Base-by-base conservation (phyloP, 2,113 vertebrate species). In the Epinephelus cyanopodus region DNA sequence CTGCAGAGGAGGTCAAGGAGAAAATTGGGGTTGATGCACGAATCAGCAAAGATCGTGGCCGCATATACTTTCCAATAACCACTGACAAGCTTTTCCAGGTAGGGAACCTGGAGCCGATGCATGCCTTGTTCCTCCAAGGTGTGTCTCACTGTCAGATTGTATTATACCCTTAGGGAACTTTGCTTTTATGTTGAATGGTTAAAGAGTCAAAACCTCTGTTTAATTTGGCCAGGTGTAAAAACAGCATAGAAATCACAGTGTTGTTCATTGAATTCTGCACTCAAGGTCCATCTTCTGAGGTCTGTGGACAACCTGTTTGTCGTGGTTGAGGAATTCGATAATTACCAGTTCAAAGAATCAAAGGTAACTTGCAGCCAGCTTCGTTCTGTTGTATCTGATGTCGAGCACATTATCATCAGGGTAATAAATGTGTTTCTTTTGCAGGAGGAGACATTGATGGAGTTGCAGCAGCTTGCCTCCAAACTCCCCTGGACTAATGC, bases 301-400 rank as follows among this genome's bases (percentile, higher is more conserved):
- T 99, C 98, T 27, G 97, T 99, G 83, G 98, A 99, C 92, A 99
- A 99, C 77, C 92, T 99, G 45, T 99, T 99, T 93, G 98, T 99
- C 29, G 97, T 99, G 5, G 96, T 99, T 69, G 89, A 97, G 64
- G 96, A 98, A 67, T 97, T 97, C 92, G 95, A 95, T 67, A 95
- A 97, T 79, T 99, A 97, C 54, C 94, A 94, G 1, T 99, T 99
- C 81, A 97, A 97, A 93, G 95, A 96, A 65, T 96, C 88, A 61
- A 99, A 99, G 97, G 98, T 99, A 92, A 93, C 90, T 19, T 6
- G 1, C 18, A 33, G 25, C 9, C 4, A 45, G 5, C 12, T 37
- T 15, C 33, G 29, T 6, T 78, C 6, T 53, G 5, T 21, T 53
- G 18, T 10, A 15, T 4, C n/a, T 52, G 17, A 27, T 61, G 21